phyloP scores from a whole-genome alignment of 2,888 invertebrate genomes.

The Camponotus fellah region DNA sequence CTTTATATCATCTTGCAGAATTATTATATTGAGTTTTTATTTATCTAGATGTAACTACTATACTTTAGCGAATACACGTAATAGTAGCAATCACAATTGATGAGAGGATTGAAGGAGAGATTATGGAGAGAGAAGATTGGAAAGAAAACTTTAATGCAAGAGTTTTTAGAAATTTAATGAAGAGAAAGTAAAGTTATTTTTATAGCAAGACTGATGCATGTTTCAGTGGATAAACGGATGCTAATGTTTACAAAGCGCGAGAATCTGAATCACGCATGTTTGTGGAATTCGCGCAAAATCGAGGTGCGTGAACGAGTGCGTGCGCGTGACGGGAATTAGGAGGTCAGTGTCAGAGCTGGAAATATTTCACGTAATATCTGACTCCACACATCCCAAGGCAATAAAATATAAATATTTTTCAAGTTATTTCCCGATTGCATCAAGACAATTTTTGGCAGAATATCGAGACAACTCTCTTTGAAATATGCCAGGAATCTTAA shows the following conservation, averaged over 20 bases:
- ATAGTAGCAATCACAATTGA: not conserved
- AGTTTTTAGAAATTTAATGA: not conserved
- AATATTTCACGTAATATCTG: not conserved
- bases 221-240: not conserved
- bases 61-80: not conserved
- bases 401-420: not conserved
- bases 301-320: conserved; percentile 4
- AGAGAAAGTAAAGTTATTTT: not conserved
- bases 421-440: not conserved
- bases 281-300: conserved; percentile 5
- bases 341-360: conserved; percentile 1
- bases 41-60: not conserved
- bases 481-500: not conserved
- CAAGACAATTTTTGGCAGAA: not conserved
- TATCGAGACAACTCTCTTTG: not conserved
- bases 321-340: conserved; percentile 28
- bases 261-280: not conserved
- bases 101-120: not conserved
- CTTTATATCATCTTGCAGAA: not conserved
- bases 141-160: not conserved
- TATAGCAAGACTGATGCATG: not conserved
- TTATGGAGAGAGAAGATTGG: not conserved
- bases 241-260: not conserved
- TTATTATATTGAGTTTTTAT: not conserved
- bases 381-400: not conserved